These are phyloP conservation scores for Bombus confusus DNA, from an alignment of 1,140 invertebrate genomes.

Conservation along the genomic window DNA sequence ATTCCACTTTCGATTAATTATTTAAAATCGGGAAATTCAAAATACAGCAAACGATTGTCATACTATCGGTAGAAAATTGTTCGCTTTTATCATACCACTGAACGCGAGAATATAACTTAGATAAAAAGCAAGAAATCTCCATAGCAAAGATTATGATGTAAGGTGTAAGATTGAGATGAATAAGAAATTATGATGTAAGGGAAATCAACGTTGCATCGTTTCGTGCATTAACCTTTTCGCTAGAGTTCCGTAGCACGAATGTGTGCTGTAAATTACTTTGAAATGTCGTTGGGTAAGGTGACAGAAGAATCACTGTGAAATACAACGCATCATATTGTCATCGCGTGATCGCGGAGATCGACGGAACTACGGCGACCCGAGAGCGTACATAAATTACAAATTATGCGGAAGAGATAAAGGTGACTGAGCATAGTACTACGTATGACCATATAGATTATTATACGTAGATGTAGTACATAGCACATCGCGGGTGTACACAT, in stretches of 20 bases:
- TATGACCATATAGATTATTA: slow-evolving; percentile 14
- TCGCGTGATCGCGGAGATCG: background rate
- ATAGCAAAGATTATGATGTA: rapidly evolving
- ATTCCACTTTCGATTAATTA: slow-evolving; percentile 44
- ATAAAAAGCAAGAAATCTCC: background rate
- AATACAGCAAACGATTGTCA: slow-evolving; percentile 2
- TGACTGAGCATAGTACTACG: slow-evolving; percentile 53
- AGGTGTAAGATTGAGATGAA: too few species aligned
- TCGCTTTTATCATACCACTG: background rate
- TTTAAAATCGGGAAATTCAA: slow-evolving; percentile 12
- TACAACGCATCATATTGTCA: slow-evolving; percentile 17
- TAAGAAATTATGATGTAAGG: background rate
- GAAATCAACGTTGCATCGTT: background rate
- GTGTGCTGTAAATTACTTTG: background rate
- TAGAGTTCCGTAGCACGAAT: background rate
- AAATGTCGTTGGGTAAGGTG: background rate
- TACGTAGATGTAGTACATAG: background rate
- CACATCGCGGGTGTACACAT: background rate
- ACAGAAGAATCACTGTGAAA: slow-evolving; percentile 12
- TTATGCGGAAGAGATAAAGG: slow-evolving; percentile 77
- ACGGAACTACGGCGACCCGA: background rate
- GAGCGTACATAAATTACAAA: slow-evolving; percentile 72
- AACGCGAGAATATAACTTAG: background rate
- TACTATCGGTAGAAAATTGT: background rate
- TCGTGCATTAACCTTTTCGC: background rate